These are phyloP conservation scores for Ranitomeya variabilis DNA, from an alignment of 2,113 vertebrate species.

Conservation along the genomic window DNA sequence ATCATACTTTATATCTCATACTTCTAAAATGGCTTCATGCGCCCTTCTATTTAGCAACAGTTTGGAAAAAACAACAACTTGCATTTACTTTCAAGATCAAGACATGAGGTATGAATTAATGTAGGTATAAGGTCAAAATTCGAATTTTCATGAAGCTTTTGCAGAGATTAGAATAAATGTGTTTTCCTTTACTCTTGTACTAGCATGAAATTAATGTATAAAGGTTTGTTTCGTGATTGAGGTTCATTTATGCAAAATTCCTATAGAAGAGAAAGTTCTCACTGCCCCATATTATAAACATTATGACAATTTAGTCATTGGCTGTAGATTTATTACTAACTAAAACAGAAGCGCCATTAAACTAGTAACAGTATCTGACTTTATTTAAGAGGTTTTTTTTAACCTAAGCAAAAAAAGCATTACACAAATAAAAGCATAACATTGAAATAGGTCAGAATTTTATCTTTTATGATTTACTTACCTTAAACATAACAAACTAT, in stretches of 20 bases:
- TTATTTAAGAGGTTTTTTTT: constrained; percentile 71
- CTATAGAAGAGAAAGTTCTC: not conserved
- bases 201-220: not conserved
- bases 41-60: constrained; percentile 19
- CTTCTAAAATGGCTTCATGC: constrained; percentile 37
- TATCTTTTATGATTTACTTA: too few species aligned
- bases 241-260: not conserved
- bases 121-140: constrained; percentile 1
- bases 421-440: too few species aligned
- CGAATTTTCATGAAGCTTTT: not conserved
- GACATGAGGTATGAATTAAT: constrained; percentile 39
- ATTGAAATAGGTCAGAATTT: too few species aligned
- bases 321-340: constrained; percentile 68
- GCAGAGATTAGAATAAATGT: not conserved
- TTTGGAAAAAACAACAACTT: not conserved
- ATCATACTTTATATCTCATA: constrained; percentile 53
- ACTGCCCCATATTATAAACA: constrained; percentile 63
- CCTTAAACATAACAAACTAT: too few species aligned
- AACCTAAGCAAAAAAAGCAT: not conserved
- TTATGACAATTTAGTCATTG: constrained; percentile 71
- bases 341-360: constrained; percentile 76
- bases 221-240: not conserved
- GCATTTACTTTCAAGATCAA: constrained; percentile 26
- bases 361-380: constrained; percentile 79
- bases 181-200: not conserved